Evolutionary conservation across 2,113 vertebrate species (phyloP).

Genomic region (Edolisoma coerulescens): DNA sequence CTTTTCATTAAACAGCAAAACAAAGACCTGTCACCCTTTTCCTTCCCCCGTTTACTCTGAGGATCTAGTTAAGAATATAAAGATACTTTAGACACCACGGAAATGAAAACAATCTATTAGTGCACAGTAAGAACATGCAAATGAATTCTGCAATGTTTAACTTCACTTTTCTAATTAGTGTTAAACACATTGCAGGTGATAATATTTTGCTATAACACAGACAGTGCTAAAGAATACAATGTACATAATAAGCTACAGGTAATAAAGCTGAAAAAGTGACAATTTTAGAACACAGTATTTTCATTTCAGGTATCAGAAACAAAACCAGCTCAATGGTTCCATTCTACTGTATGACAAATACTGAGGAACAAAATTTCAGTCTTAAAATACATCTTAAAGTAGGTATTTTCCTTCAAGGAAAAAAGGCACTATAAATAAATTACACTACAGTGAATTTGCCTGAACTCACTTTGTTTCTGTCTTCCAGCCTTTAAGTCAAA

Average conservation of each 20-base stretch:
- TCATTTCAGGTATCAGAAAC: conserved; percentile 89
- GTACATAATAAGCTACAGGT: conserved; percentile 82
- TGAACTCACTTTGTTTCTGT: conserved; percentile 97
- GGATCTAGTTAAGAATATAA: conserved; percentile 48
- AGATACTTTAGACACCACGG: conserved; percentile 58
- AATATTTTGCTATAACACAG: conserved; percentile 80
- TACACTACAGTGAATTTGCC: conserved; percentile 99
- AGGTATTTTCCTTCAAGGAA: conserved; percentile 99
- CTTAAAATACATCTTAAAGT: conserved; percentile 95
- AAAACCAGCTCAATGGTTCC: conserved; percentile 88
- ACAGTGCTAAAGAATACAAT: conserved; percentile 77
- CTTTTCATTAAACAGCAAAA: background rate
- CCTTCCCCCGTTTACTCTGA: conserved; percentile 54
- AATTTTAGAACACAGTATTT: conserved; percentile 73
- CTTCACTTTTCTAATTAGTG: conserved; percentile 76
- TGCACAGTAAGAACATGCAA: conserved; percentile 40
- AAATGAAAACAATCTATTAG: conserved; percentile 59
- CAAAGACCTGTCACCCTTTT: conserved; percentile 44
- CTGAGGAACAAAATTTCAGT: conserved; percentile 95
- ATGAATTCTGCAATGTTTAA: conserved; percentile 65
- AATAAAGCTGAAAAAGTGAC: conserved; percentile 84
- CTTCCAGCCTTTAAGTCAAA: conserved; percentile 94
- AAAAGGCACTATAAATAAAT: conserved; percentile 99
- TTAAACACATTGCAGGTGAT: conserved; percentile 79
- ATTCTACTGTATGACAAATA: conserved; percentile 92